Base-by-base conservation (phyloP, 2,797 vertebrate genomes). In the Molossus alvarezi region DNA sequence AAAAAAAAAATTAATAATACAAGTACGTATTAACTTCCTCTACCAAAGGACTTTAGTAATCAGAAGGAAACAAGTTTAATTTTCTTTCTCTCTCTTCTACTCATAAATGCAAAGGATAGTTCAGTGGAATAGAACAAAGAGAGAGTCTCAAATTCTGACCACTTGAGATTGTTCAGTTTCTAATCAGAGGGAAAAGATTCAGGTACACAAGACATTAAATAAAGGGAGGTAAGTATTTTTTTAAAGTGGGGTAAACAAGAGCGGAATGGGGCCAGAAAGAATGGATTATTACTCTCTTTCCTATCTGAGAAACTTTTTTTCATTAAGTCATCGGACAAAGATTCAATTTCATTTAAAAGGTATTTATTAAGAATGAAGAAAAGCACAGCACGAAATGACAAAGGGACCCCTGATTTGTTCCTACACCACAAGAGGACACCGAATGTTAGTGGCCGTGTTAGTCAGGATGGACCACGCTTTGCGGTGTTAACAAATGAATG, bases 361-460 rank as follows among this genome's bases (percentile, higher is more conserved):
- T 69, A 75, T n/a, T 84, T 60, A 90, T 62, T 80, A 76, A 84
- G 17, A 94, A 76, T 2, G 5, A 73, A 75, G 8, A 79, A 87
- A 81, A 48, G 2, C 29, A 45, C 5, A 80, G 23, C 14, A 20
- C 53, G 11, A 62, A 8, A 65, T 57, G 37, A 37, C 60, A 79
- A 37, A 21, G 6, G 1, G 11, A 82, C 51, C 18, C 3, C 57
- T 53, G 21, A 6, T 83, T 90, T 65, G 13, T 60, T 82, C 58
- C 15, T 75, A 18, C 0, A 14, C 14, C 6, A 5, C 17, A 87
- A 73, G 45, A 55, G 23, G 33, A 72, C 55, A 60, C 29, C 72
- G 71, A 58, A n/a, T 17, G 72, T 17, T 25, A 27, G 9, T n/a
- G 51, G 10, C 45, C 55, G 2, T 2, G 9, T 15, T 53, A 75